Evolutionary conservation across 2,113 vertebrate genomes (phyloP), one percentile per base, ranked within the genome.

Genomic region (Osmerus mordax): DNA sequence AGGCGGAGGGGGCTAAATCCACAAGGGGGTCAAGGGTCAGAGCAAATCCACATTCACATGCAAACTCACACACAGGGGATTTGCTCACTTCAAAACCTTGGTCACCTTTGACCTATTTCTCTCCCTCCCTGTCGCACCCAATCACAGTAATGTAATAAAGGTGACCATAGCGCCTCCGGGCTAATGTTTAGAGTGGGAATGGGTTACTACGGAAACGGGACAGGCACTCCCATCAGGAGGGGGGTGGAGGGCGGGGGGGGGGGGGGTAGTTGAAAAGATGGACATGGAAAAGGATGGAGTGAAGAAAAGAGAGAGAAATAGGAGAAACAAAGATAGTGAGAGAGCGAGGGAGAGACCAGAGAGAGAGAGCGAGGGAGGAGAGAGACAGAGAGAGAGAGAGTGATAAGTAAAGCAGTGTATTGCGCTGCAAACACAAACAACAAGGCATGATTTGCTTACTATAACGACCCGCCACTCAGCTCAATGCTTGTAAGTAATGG

Each of bases 51-150:
- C 75, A 80, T 32, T 56, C 32, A 52, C 69, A 62, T 55, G 56
- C 70, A 54, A 59, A 81, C 67, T 73, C 77, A 82, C 78, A 80
- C 73, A 0, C 61, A 29, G 18, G 71, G 67, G 82, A 87, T 84
- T 83, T 79, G 71, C 53, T 68, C 54, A 11, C 79, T 86, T 86
- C 68, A 72, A 82, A 87, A 79, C 84, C 73, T 78, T 70, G 70
- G 3, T 41, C 5, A 47, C 82, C 84, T 87, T 85, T 82, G 85
- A 84, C 85, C 85, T 53, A 53, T 72, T 19, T 23, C 21, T 62
- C 56, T 60, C 19, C 67, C 36, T 73, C 29, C 71, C 52, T 32
- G 81, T 78, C 84, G 78, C 64, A 81, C 72, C 47, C 62, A 65
- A 75, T 78, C 65, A 70, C 66, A 51, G 73, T 54, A 47, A 67